phyloP scores from a whole-genome alignment of 2,797 vertebrate species.

The Macroramphosus scolopax region DNA sequence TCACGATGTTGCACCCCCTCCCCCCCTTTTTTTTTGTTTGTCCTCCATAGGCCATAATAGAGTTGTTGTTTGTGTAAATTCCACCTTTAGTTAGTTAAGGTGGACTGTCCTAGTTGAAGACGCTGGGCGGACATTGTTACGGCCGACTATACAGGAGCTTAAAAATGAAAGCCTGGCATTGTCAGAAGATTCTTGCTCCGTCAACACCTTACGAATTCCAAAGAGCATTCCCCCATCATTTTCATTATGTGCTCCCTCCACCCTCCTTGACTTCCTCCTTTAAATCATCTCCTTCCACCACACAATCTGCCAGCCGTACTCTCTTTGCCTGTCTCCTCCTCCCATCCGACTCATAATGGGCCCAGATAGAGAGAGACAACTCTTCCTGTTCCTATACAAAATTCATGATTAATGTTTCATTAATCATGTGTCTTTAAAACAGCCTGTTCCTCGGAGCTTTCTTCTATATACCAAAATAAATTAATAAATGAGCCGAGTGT shows the following conservation, averaged over 20 bases:
- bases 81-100: too few species aligned
- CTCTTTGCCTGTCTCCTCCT: constrained; percentile 53
- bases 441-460: constrained; percentile 69
- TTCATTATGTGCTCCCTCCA: constrained; percentile 39
- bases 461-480: constrained; percentile 69
- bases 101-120: too few species aligned
- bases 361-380: constrained; percentile 78
- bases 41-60: neutral
- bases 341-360: constrained; percentile 59
- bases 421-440: constrained; percentile 76
- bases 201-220: constrained; percentile 66
- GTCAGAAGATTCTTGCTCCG: constrained; percentile 44
- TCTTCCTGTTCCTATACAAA: constrained; percentile 78
- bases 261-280: constrained; percentile 56
- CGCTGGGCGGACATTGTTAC: constrained; percentile 10
- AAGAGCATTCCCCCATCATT: constrained; percentile 42
- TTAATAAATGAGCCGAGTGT: constrained; percentile 66
- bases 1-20: too few species aligned
- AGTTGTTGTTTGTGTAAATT: too few species aligned
- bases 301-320: constrained; percentile 42
- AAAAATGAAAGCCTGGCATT: constrained; percentile 51
- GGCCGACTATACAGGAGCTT: constrained; percentile 22
- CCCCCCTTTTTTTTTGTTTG: too few species aligned
- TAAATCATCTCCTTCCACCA: constrained; percentile 43
- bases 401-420: constrained; percentile 82